Percentiles rank a stretch among this genome's conserved stretches.
Conservation (phyloP, 2,888 invertebrate genomes). For the Sturmia bella region DNA sequence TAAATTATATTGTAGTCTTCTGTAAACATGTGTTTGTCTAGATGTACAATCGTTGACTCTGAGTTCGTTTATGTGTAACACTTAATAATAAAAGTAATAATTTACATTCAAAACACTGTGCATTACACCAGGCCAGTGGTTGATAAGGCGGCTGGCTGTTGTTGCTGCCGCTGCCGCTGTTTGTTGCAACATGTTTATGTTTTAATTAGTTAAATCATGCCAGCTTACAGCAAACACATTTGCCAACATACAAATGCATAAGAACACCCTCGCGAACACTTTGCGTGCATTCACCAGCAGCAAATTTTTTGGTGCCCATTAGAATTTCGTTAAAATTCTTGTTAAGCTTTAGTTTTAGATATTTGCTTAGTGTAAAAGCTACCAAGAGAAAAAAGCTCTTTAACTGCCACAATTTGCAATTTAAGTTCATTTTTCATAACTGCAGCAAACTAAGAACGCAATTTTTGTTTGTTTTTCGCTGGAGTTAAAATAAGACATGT, state of each 20-base stretch:
- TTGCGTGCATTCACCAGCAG: too few species aligned
- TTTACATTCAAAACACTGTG: constrained; percentile 43
- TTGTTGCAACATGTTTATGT: constrained; percentile 67
- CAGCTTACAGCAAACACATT: constrained; percentile 38
- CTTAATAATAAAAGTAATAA: constrained; percentile 64
- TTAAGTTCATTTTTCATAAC: constrained; percentile 69
- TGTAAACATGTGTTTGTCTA: constrained; percentile 13
- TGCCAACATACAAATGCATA: background rate
- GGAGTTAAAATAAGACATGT: constrained; percentile 46
- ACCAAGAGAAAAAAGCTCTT: constrained; percentile 38
- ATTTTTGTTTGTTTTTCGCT: background rate
- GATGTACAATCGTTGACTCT: constrained; percentile 8
- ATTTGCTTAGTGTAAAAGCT: too few species aligned
- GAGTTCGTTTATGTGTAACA: constrained; percentile 45
- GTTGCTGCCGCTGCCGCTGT: constrained; percentile 26
- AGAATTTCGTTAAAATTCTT: too few species aligned
- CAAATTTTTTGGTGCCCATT: too few species aligned
- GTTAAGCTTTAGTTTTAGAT: too few species aligned
- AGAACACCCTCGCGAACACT: constrained; percentile 43
- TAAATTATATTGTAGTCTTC: constrained; percentile 58
- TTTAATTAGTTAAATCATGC: constrained; percentile 69
- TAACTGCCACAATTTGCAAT: constrained; percentile 68
- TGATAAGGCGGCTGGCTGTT: constrained; percentile 31
- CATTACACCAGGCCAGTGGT: constrained; percentile 42
- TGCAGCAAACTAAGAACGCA: constrained; percentile 40